Base-by-base conservation (phyloP, 2,888 invertebrate genomes). In the Platycheirus albimanus region DNA sequence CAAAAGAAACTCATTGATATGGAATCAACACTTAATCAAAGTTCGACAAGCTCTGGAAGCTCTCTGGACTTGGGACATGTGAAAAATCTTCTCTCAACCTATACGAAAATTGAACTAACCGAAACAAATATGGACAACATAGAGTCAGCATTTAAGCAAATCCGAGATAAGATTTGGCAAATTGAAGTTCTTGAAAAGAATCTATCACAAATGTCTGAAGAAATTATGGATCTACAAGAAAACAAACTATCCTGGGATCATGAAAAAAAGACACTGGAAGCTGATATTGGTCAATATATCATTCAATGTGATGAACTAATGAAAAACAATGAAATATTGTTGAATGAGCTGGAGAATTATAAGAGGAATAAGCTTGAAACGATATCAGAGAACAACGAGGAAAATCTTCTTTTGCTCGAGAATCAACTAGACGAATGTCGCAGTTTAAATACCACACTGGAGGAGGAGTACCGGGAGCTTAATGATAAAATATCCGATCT, bases 311-410 rank as follows among this genome's bases (percentile, higher is more conserved):
- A 92, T 74, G 94, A 94, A 87, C 92, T 94, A 88, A 94, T 94
- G 89, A 94, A 94, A 88, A 95, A 94, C 88, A 95, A 95, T 87
- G 94, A 94, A 86, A 92, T 94, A 75, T 90, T 95, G n/a, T 92
- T 95, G 85, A 92, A 92, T 56, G 94, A 95, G 89, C 91, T 95
- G 79, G 92, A 94, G 47, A 92, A 93, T 54, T 92, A 93, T 63
- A 94, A 94, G 80, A 88, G 89, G 51, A 91, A 90, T 83, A 94
- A 94, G 85, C 89, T 95, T 85, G 93, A 95, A 88, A 94, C 95
- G 0, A 95, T 95, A 63, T 93, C 93, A 58, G 95, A 95, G 91
- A 93, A 94, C 1, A 94, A 95, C 86, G 95, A 95, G 90, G 95
- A 95, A 86, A 94, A 93, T 84, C 90, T 94, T 80, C 91, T 92